Evolutionary conservation across 2,797 vertebrate genomes (phyloP), one percentile per base, ranked within the genome.

Genomic region (Micropoecilia bifurca): DNA sequence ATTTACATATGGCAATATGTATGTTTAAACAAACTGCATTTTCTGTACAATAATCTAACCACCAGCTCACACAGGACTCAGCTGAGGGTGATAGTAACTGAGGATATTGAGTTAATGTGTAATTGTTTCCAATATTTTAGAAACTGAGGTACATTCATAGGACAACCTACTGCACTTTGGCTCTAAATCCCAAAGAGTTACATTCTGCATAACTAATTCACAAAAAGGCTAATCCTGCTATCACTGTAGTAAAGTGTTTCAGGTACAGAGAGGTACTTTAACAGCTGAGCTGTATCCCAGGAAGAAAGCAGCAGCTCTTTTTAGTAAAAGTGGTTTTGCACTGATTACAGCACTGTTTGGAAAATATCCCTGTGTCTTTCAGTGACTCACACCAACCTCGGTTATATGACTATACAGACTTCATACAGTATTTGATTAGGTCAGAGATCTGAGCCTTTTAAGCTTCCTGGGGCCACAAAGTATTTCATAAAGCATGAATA

Each of bases 261-360:
- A 48, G 83, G 80, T 85, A 86, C 82, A 84, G 66, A 79, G 80
- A 89, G 90, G 92, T 91, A 90, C 88, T 83, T 78, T 79, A 50
- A 87, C 81, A 81, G 20, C 80, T 80, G 59, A 87, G 84, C 81
- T 91, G 82, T 76, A 77, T 88, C 75, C 77, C 30, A 30, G 72
- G 55, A 85, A 76, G 78, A 81, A 81, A 59, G 77, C 83, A 90
- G 76, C 80, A 89, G 89, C 75, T 87, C 80, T 85, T 80, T 76
- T 80, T 83, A 87, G 80, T 75, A 83, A 80, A 33, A 90, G 86
- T 94, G 92, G 93, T 91, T 94, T 94, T 95, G 95, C 94, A 95
- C 93, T 95, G 94, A 95, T 86, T 87, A 88, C 85, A 94, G 92
- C 93, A 95, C 93, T 93, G 91, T 86, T 89, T 92, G 87, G 82